Percentiles rank a stretch among this genome's conserved stretches.
Conservation (phyloP, 2,797 vertebrate species). For the Telmatherina bonti region DNA sequence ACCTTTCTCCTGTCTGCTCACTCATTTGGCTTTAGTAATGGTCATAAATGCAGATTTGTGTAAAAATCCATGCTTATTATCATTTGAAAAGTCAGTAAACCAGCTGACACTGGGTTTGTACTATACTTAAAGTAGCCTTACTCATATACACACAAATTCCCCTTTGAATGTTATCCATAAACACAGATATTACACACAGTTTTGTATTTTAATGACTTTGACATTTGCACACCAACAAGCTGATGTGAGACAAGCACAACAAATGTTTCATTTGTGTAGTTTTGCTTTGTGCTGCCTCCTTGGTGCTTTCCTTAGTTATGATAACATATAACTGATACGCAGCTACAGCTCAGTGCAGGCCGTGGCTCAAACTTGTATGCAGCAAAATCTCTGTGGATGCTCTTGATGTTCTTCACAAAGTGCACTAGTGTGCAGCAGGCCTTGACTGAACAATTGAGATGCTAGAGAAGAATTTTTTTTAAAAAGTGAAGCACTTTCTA, state of each 20-base stretch:
- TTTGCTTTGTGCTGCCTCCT: neutral
- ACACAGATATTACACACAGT: too few species aligned
- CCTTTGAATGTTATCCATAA: neutral
- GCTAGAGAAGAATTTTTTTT: neutral
- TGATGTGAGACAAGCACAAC: neutral
- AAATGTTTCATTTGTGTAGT: neutral
- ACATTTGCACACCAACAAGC: neutral
- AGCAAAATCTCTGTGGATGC: neutral
- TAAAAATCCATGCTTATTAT: neutral
- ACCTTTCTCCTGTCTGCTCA: neutral
- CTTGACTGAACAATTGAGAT: neutral
- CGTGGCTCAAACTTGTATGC: neutral
- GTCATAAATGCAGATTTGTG: neutral
- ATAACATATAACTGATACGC: neutral
- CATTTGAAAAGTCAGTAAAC: neutral
- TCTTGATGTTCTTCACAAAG: neutral
- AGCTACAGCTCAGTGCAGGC: neutral
- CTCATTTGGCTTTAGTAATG: neutral
- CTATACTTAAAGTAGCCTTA: neutral
- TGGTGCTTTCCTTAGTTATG: neutral
- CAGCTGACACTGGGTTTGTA: neutral
- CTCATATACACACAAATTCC: neutral
- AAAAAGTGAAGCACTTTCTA: too few species aligned
- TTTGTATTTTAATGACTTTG: neutral
- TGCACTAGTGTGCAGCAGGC: neutral